Evolutionary conservation across 2,113 vertebrate species (phyloP).

Genomic region (Phoenicopterus ruber): DNA sequence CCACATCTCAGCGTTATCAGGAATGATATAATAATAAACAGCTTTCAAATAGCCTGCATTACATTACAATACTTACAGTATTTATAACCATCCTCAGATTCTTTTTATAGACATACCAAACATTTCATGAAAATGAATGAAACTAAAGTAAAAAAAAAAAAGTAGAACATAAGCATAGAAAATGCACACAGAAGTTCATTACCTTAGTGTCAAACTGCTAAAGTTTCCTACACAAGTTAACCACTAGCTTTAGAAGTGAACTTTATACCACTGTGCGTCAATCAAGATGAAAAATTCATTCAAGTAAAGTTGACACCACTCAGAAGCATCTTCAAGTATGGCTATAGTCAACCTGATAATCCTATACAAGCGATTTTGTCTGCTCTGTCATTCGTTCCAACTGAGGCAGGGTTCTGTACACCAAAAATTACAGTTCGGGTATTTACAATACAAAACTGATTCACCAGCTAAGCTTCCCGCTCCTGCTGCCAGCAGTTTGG

Average conservation of each 20-base stretch:
- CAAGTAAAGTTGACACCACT: conserved; percentile 96
- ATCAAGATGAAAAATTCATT: conserved; percentile 90
- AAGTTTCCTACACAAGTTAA: conserved; percentile 83
- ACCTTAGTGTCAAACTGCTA: conserved; percentile 94
- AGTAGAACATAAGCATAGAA: conserved; percentile 79
- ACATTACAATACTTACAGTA: conserved; percentile 99
- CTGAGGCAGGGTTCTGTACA: conserved; percentile 87
- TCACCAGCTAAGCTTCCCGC: conserved; percentile 31
- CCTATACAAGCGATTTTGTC: conserved; percentile 74
- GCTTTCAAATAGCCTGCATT: conserved; percentile 99
- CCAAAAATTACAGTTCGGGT: conserved; percentile 72
- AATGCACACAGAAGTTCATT: conserved; percentile 82
- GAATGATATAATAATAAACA: conserved; percentile 99
- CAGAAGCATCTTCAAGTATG: conserved; percentile 97
- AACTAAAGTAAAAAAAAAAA: conserved; percentile 71
- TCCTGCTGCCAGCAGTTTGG: conserved; percentile 77
- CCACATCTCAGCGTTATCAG: conserved; percentile 98
- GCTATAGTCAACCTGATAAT: conserved; percentile 90
- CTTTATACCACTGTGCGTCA: conserved; percentile 79
- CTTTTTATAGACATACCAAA: conserved; percentile 87
- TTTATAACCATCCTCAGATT: conserved; percentile 88
- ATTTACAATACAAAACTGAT: conserved; percentile 68
- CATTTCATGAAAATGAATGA: conserved; percentile 82
- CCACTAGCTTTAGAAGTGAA: conserved; percentile 87
- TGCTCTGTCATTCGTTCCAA: conserved; percentile 78